phyloP scores from a whole-genome alignment of 2,888 invertebrate genomes.

The Eledone cirrhosa region DNA sequence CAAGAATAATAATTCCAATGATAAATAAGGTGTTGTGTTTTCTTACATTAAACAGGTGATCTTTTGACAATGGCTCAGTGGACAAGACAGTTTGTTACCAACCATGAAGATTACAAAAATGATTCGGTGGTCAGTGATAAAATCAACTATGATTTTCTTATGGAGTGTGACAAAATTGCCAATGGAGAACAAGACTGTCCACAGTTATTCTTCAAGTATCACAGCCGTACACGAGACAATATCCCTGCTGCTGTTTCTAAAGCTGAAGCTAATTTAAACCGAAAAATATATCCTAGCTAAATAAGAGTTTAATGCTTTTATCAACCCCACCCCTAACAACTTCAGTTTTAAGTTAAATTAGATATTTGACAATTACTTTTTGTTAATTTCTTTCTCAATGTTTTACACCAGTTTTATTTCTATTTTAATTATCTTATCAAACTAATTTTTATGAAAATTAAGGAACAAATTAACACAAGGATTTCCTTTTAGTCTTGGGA shows the following conservation, averaged over 20 bases:
- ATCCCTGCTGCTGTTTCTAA: conserved; percentile 56
- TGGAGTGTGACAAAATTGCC: conserved; percentile 46
- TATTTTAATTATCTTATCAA: too few relatives aligned
- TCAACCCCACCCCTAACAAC: too few relatives aligned
- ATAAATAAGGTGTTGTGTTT: not conserved
- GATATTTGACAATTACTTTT: too few relatives aligned
- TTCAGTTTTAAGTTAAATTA: too few relatives aligned
- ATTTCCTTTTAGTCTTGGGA: too few relatives aligned
- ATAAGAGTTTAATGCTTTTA: too few relatives aligned
- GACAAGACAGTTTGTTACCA: conserved; percentile 88
- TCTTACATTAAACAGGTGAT: conserved; percentile 73
- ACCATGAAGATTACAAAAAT: conserved; percentile 88
- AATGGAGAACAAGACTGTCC: conserved; percentile 42
- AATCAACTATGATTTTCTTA: conserved; percentile 61
- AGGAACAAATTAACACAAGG: too few relatives aligned
- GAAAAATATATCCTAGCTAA: not conserved
- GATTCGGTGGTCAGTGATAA: conserved; percentile 87
- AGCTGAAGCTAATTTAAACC: conserved; percentile 32
- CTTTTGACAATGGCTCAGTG: conserved; percentile 92
- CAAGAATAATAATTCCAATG: too few relatives aligned
- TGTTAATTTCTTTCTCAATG: too few relatives aligned
- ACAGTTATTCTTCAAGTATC: conserved; percentile 47
- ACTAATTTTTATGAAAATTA: too few relatives aligned
- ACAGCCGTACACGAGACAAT: conserved; percentile 51
- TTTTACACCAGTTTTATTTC: too few relatives aligned